A percentile compares a stretch with the other conserved stretches of the same genome.
These are phyloP conservation scores for Neoascia interrupta DNA, from an alignment of 2,888 invertebrate species.

Conservation along the genomic window DNA sequence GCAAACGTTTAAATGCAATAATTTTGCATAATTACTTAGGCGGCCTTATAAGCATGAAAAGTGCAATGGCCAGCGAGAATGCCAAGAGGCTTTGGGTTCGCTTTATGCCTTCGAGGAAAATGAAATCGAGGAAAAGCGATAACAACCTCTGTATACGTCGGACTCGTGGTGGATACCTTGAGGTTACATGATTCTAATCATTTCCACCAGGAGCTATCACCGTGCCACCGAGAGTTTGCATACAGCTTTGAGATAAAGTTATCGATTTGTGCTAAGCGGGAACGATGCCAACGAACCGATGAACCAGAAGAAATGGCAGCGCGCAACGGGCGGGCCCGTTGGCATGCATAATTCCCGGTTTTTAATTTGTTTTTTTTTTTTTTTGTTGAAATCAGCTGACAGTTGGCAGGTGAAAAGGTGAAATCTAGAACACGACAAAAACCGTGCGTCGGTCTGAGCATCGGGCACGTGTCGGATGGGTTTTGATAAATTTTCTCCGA, in stretches of 20 bases:
- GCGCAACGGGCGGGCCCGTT: background rate
- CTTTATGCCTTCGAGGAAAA: constrained; percentile 11
- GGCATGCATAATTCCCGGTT: constrained; percentile 13
- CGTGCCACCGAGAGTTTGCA: background rate
- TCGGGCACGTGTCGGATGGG: constrained; percentile 6
- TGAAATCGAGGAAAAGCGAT: constrained; percentile 1
- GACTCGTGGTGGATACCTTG: constrained; percentile 10
- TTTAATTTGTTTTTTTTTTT: constrained; percentile 10
- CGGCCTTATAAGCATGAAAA: constrained; percentile 1
- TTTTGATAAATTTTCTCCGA: background rate
- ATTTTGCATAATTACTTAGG: constrained; percentile 68
- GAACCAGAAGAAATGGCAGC: background rate
- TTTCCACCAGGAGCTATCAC: background rate
- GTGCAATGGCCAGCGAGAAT: constrained; percentile 67
- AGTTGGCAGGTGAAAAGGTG: constrained; percentile 47
- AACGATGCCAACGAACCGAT: constrained; percentile 11
- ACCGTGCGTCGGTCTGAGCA: background rate
- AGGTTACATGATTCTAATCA: constrained; percentile 22
- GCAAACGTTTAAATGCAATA: constrained; percentile 63
- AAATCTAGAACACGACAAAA: constrained; percentile 29
- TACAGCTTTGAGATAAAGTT: constrained; percentile 20
- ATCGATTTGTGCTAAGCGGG: constrained; percentile 27
- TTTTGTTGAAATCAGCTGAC: constrained; percentile 29
- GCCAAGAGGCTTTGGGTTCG: constrained; percentile 52
- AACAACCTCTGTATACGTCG: no score